Evolutionary conservation across 2,113 vertebrate genomes (phyloP).

Genomic region (Ameiurus melas): DNA sequence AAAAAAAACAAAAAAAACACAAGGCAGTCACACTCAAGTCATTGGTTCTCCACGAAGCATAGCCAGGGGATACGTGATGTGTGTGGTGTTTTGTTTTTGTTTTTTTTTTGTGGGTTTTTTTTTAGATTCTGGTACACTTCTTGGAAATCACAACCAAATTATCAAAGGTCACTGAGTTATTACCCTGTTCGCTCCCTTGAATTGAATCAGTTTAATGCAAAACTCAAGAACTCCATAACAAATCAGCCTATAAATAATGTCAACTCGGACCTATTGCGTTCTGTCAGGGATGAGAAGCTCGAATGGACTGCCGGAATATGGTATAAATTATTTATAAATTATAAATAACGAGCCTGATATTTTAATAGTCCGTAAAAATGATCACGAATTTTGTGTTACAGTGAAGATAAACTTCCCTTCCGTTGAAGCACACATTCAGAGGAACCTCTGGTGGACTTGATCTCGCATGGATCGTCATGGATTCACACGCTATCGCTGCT

Average conservation of each 20-base stretch:
- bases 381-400: too few relatives aligned
- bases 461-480: neutral
- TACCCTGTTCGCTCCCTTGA: neutral
- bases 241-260: neutral
- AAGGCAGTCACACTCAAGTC: neutral
- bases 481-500: too few relatives aligned
- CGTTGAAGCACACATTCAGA: neutral
- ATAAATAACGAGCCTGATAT: neutral
- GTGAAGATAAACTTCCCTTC: too few relatives aligned
- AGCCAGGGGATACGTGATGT: neutral
- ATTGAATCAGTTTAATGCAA: neutral
- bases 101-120: too few relatives aligned
- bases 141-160: neutral
- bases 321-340: too few relatives aligned
- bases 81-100: too few relatives aligned
- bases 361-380: neutral
- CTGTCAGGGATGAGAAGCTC: neutral
- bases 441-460: neutral
- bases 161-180: neutral
- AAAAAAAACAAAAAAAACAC: too few relatives aligned
- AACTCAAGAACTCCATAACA: neutral
- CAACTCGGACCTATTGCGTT: neutral
- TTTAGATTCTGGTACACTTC: neutral
- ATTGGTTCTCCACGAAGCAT: neutral
- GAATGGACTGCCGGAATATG: too few relatives aligned